Conservation (phyloP, 92 coral and sea anemone genomes). For the Ricordea florida region DNA sequence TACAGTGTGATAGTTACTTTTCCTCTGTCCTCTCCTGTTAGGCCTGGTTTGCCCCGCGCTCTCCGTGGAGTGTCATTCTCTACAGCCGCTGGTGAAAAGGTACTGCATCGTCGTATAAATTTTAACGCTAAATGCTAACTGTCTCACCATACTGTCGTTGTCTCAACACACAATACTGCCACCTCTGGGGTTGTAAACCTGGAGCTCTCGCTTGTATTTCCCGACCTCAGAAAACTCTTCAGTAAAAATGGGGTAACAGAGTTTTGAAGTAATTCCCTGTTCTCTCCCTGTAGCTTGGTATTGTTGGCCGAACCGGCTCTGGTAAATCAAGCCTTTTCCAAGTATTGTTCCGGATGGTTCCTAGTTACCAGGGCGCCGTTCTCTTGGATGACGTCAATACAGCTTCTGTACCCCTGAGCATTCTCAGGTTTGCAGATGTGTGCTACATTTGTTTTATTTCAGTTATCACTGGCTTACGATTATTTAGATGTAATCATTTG, state of each 20-base stretch:
- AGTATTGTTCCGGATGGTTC: constrained; percentile 86
- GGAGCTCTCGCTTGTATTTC: no score
- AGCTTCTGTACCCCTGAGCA: constrained; percentile 72
- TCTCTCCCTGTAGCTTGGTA: constrained; percentile 76
- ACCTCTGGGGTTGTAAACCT: no score
- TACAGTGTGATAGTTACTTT: background rate
- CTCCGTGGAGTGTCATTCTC: constrained; percentile 76
- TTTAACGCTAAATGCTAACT: no score
- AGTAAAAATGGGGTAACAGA: no score
- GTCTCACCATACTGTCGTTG: no score
- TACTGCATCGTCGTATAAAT: no score
- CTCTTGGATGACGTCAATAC: constrained; percentile 75
- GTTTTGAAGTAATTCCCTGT: no score
- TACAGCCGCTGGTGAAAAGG: constrained; percentile 88
- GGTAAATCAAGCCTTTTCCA: constrained; percentile 97
- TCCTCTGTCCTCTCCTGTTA: background rate
- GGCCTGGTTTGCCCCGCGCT: constrained; percentile 92
- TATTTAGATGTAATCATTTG: no score
- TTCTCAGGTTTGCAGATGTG: constrained; percentile 69
- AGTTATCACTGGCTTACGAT: background rate
- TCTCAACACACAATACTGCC: no score
- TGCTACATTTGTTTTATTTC: background rate
- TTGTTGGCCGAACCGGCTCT: constrained; percentile 99
- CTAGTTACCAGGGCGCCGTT: constrained; percentile 64
- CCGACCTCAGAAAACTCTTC: no score